Conservation (phyloP, 1,140 invertebrate species). For the Nixonia krombeini region DNA sequence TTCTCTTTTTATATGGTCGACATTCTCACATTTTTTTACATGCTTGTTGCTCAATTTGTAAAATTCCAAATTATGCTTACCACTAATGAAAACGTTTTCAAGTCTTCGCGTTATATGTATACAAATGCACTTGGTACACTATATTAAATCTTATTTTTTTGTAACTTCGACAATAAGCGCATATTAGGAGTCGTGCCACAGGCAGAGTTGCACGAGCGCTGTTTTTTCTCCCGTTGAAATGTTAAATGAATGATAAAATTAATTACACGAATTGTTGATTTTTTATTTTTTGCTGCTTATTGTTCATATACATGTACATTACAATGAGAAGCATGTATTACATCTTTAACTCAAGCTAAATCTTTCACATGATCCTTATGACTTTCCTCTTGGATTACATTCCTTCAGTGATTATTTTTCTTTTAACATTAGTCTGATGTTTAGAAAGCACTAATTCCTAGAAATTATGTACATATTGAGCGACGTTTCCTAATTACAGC, state of each 20-base stretch:
- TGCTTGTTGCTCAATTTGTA: no score
- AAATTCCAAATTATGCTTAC: no score
- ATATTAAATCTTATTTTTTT: conserved; percentile 7
- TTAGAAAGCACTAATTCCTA: conserved; percentile 1
- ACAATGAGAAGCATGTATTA: conserved; percentile 42
- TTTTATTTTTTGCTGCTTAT: conserved; percentile 37
- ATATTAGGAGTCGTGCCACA: background rate
- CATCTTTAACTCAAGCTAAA: conserved; percentile 35
- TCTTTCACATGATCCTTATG: conserved; percentile 39
- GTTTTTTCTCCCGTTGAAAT: conserved; percentile 31
- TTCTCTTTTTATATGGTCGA: no score
- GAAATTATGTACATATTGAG: background rate
- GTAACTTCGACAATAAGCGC: conserved; percentile 2
- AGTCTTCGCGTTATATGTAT: background rate
- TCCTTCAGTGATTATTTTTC: conserved; percentile 23
- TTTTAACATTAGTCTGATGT: conserved; percentile 6
- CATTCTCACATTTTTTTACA: background rate
- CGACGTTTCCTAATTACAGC: conserved; percentile 1
- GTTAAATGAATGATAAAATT: conserved; percentile 35
- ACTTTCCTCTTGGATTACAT: conserved; percentile 41
- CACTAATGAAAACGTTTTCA: background rate
- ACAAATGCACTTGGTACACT: conserved; percentile 2
- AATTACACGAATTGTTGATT: conserved; percentile 22
- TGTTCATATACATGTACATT: conserved; percentile 32
- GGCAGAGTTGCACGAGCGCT: no score